Evolutionary conservation across 2,113 vertebrate species (phyloP).

Genomic region (Ibidorhyncha struthersii): DNA sequence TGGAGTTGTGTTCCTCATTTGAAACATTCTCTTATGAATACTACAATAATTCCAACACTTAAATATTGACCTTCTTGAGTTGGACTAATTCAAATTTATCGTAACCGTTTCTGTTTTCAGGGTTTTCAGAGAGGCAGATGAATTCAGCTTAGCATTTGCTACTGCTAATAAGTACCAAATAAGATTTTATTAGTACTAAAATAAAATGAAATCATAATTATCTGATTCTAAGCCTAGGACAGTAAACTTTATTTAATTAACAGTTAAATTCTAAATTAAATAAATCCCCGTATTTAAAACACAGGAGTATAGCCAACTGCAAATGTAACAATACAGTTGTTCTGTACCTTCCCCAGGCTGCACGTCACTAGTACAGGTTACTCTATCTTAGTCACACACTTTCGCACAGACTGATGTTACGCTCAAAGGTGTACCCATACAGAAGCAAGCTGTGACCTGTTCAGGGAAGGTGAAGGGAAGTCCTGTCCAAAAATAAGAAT

Average conservation of each 20-base stretch:
- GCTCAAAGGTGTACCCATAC: background rate
- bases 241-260: background rate
- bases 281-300: background rate
- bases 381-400: background rate
- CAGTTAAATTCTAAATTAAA: background rate
- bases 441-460: background rate
- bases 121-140: background rate
- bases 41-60: background rate
- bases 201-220: background rate
- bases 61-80: background rate
- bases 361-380: background rate
- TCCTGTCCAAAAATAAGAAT: background rate
- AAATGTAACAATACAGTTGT: background rate
- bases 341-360: background rate
- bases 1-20: background rate
- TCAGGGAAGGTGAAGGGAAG: background rate
- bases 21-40: background rate
- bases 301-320: background rate
- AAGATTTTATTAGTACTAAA: background rate
- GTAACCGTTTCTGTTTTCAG: background rate
- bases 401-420: background rate
- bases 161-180: background rate
- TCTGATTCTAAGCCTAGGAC: background rate
- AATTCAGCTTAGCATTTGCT: background rate
- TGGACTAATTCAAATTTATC: background rate